phyloP scores from a whole-genome alignment of 1,140 invertebrate genomes.

The Lamellibrachia luymesi region DNA sequence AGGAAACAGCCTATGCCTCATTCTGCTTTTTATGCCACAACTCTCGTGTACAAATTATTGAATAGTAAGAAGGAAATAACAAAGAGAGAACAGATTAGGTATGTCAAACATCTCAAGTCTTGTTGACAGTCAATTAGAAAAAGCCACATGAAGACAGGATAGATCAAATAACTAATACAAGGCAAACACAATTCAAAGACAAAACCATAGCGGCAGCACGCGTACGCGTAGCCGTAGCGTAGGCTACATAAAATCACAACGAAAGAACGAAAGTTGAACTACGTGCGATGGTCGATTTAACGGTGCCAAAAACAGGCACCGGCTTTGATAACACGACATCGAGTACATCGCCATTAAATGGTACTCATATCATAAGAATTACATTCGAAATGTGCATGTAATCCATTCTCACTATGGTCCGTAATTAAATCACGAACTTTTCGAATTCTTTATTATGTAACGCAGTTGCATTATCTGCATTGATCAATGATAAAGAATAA shows the following conservation, averaged over 20 bases:
- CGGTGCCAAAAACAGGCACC: neutral
- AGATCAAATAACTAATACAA: neutral
- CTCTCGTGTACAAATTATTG: too few species aligned
- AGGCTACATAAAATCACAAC: neutral
- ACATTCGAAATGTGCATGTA: neutral
- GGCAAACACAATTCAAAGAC: neutral
- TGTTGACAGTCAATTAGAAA: neutral
- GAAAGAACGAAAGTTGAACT: neutral
- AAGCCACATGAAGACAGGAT: neutral
- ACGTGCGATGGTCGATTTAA: neutral
- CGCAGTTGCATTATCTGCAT: conserved; percentile 4
- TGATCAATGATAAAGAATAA: neutral
- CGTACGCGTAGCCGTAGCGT: neutral
- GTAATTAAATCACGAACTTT: neutral
- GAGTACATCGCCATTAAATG: neutral
- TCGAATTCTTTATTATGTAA: neutral
- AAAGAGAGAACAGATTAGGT: too few species aligned
- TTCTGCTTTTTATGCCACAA: too few species aligned
- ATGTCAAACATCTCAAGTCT: too few species aligned
- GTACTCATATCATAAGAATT: neutral
- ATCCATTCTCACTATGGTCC: neutral
- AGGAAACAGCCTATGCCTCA: neutral
- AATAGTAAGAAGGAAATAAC: too few species aligned
- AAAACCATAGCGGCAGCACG: neutral
- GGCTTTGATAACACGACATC: neutral